These are phyloP conservation scores for Caenorhabditis sp. DNA, from an alignment of 2,888 invertebrate genomes.

Conservation along the genomic window DNA sequence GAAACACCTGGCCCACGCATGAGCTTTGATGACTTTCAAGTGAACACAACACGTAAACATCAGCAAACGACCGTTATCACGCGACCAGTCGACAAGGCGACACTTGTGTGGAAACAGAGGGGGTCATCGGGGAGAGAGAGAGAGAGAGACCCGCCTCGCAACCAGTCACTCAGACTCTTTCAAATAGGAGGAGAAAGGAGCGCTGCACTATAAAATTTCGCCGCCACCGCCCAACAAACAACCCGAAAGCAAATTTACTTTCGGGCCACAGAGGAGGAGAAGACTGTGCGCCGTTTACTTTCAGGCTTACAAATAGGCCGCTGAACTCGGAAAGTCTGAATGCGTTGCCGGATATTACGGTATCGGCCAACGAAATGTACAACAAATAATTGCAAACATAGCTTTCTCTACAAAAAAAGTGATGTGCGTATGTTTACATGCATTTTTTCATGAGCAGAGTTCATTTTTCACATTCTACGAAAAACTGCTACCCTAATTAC, in stretches of 20 bases:
- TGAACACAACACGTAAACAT: conserved; percentile 22
- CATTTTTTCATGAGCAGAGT: too few relatives aligned
- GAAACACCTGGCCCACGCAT: conserved; percentile 24
- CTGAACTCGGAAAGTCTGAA: background rate
- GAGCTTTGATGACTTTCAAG: conserved; percentile 38
- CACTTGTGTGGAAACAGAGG: conserved; percentile 7
- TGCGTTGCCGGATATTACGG: background rate
- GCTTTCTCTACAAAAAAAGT: too few relatives aligned
- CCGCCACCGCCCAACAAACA: conserved; percentile 27
- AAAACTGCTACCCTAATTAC: too few relatives aligned
- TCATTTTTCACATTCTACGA: too few relatives aligned
- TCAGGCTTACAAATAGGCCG: conserved; percentile 30
- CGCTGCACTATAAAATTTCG: conserved; percentile 21
- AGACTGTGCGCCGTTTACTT: conserved; percentile 22
- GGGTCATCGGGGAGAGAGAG: conserved; percentile 11
- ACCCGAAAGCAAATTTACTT: conserved; percentile 55
- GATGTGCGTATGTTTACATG: too few relatives aligned
- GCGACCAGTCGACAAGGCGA: conserved; percentile 22
- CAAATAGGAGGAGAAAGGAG: conserved; percentile 12
- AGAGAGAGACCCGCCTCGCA: too few relatives aligned
- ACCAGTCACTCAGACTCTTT: conserved; percentile 15
- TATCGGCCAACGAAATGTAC: background rate
- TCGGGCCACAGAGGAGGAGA: conserved; percentile 4
- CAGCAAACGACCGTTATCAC: conserved; percentile 16
- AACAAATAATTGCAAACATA: background rate